These are phyloP conservation scores for Takifugu flavidus DNA, from an alignment of 2,113 vertebrate genomes.

Conservation along the genomic window DNA sequence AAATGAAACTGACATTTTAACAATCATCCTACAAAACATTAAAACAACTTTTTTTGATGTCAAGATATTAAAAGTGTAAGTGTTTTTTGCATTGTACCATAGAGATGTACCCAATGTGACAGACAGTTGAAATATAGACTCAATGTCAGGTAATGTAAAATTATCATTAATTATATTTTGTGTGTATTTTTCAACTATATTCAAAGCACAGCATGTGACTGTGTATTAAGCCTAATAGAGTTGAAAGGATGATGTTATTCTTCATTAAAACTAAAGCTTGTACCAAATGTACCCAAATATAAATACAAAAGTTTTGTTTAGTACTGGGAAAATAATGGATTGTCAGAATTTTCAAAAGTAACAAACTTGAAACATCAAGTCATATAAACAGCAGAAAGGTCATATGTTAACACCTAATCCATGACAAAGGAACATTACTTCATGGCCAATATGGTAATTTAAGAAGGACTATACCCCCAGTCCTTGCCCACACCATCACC, in stretches of 20 bases:
- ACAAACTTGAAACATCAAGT: no score
- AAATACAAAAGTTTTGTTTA: no score
- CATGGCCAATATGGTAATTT: conserved; percentile 23
- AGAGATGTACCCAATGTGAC: background rate
- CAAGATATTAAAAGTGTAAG: no score
- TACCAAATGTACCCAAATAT: no score
- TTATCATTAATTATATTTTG: conserved; percentile 18
- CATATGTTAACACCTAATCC: no score
- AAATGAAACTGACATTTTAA: no score
- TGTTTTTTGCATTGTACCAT: no score
- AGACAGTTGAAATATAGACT: conserved; percentile 2
- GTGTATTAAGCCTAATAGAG: background rate
- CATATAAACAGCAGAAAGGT: background rate
- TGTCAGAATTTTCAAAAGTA: no score
- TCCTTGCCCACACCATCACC: conserved; percentile 21
- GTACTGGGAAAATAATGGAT: no score
- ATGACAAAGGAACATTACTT: background rate
- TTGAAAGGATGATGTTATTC: background rate
- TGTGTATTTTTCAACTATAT: background rate
- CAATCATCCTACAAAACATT: no score
- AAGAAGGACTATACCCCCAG: conserved; percentile 8
- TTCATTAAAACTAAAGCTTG: background rate
- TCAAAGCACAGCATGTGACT: background rate
- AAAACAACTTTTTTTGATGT: no score
- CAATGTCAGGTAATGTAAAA: conserved; percentile 13